A percentile compares a stretch with the other conserved stretches of the same genome.
phyloP scores from a whole-genome alignment of 2,113 vertebrate species.

The Grantiella picta region DNA sequence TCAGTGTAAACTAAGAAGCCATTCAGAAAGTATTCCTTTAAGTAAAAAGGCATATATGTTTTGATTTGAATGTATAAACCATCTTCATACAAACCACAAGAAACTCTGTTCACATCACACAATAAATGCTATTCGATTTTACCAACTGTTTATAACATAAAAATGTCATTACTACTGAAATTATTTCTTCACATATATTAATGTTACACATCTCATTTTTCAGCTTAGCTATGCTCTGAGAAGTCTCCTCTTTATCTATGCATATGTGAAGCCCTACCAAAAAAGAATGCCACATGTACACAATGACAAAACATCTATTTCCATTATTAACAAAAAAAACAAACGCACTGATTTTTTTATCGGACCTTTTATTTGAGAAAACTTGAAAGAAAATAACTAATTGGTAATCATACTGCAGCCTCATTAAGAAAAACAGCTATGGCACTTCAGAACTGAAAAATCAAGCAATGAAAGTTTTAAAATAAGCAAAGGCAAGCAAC shows the following conservation, averaged over 20 bases:
- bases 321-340: background rate
- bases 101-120: background rate
- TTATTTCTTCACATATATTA: background rate
- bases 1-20: conserved; percentile 10
- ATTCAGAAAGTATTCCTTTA: background rate
- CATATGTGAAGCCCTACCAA: background rate
- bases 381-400: background rate
- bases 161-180: background rate
- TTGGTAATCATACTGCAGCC: background rate
- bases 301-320: background rate
- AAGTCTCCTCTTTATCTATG: background rate
- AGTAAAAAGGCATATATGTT: background rate
- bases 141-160: background rate
- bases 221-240: background rate
- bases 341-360: background rate
- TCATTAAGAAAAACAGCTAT: background rate
- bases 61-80: background rate
- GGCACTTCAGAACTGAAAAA: background rate
- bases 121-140: background rate
- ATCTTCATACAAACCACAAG: background rate
- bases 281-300: background rate
- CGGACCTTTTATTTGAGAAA: background rate
- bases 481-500: background rate
- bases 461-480: background rate
- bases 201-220: background rate